Evolutionary conservation across 2,113 vertebrate species (phyloP).

Genomic region (Chloebia gouldiae): DNA sequence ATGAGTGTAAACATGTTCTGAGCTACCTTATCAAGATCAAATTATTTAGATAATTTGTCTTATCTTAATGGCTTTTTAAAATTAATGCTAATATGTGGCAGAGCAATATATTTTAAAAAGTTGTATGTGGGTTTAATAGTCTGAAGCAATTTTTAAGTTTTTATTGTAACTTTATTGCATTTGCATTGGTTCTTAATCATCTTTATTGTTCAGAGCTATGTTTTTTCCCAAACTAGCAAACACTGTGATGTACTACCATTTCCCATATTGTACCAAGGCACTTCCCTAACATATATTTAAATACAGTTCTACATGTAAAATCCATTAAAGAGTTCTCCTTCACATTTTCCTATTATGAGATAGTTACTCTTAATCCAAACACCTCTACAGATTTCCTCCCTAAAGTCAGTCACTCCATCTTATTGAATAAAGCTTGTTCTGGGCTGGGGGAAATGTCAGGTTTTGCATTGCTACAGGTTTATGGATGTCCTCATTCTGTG

Average conservation of each 20-base stretch:
- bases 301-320: neutral
- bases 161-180: conserved; percentile 29
- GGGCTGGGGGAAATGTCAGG: neutral
- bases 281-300: neutral
- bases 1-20: conserved; percentile 33
- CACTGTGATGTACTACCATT: neutral
- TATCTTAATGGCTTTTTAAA: conserved; percentile 55
- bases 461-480: neutral
- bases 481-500: neutral
- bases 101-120: neutral
- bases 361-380: neutral
- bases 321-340: neutral
- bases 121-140: neutral
- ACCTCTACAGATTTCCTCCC: neutral
- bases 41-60: conserved; percentile 70
- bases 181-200: conserved; percentile 29
- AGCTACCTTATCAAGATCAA: conserved; percentile 61
- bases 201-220: conserved; percentile 11
- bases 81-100: conserved; percentile 31
- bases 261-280: neutral
- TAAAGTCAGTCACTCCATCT: neutral
- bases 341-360: neutral
- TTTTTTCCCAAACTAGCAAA: neutral
- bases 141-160: conserved; percentile 5
- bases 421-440: neutral